These are phyloP conservation scores for Cantharis nigra DNA, from an alignment of 2,888 invertebrate genomes.

Conservation along the genomic window DNA sequence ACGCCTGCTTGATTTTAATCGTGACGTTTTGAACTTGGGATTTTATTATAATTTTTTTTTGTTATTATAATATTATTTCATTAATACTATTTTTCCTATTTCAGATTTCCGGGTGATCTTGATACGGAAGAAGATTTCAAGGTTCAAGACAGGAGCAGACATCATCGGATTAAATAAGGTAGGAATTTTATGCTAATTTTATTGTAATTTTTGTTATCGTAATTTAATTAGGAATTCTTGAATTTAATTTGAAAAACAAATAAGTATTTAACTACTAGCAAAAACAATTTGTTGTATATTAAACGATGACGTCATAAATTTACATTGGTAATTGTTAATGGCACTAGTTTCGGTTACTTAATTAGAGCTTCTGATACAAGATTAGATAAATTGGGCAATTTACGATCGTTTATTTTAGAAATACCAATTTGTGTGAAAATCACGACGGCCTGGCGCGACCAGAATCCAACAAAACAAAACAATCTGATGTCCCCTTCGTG, in stretches of 20 bases:
- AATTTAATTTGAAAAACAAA: not conserved
- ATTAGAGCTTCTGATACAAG: not conserved
- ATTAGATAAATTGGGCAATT: not conserved
- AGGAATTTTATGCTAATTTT: not conserved
- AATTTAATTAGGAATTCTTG: not conserved
- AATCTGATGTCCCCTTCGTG: too few relatives aligned
- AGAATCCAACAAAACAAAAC: not conserved
- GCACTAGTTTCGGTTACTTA: not conserved
- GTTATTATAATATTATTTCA: too few relatives aligned
- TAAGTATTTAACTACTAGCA: not conserved
- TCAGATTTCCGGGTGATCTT: not conserved
- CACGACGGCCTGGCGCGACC: not conserved
- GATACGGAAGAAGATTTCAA: not conserved
- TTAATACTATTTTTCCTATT: not conserved
- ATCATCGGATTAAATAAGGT: not conserved
- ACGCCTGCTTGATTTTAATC: not conserved
- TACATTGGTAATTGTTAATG: not conserved
- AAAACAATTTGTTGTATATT: not conserved
- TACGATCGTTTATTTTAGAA: not conserved
- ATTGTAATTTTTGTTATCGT: not conserved
- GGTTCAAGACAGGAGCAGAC: not conserved
- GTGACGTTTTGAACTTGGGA: not conserved
- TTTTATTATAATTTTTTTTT: too few relatives aligned
- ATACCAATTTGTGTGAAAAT: not conserved
- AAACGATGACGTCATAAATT: not conserved